phyloP scores from a whole-genome alignment of 2,797 vertebrate genomes.

The Oryzias dopingdopingensis region DNA sequence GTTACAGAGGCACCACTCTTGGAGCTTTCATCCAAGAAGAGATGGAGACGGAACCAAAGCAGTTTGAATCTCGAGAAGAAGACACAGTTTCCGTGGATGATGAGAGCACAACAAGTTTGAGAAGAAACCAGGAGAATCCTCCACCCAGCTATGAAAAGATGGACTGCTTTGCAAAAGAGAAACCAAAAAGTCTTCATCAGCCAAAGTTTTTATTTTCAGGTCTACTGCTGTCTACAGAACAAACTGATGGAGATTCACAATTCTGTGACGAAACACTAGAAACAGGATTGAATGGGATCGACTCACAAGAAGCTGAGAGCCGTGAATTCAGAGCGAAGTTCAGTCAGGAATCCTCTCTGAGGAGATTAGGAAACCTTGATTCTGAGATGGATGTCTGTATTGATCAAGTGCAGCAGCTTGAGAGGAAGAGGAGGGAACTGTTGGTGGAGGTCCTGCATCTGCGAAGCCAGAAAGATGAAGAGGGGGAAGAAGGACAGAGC shows the following conservation, averaged over 20 bases:
- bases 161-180: conserved; percentile 73
- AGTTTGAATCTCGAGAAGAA: conserved; percentile 5
- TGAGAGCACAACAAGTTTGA: conserved; percentile 2
- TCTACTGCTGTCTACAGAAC: conserved; percentile 49
- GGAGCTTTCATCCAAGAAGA: conserved; percentile 16
- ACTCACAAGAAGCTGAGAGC: too few species aligned
- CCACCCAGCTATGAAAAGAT: conserved; percentile 33
- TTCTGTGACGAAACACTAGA: conserved; percentile 11
- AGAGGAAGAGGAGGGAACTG: conserved; percentile 80
- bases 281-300: background rate
- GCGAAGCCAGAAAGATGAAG: conserved; percentile 70
- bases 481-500: conserved; percentile 70
- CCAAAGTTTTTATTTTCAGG: conserved; percentile 63
- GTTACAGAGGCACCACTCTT: conserved; percentile 21
- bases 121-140: conserved; percentile 5
- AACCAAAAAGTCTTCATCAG: conserved; percentile 69
- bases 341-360: conserved; percentile 1
- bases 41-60: conserved; percentile 17
- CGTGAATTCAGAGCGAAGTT: too few species aligned
- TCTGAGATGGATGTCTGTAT: conserved; percentile 85
- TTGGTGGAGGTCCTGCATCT: conserved; percentile 82
- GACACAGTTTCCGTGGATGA: conserved; percentile 9
- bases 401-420: conserved; percentile 81
- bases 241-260: conserved; percentile 5
- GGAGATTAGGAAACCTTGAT: conserved; percentile 71